A percentile compares a stretch with the other conserved stretches of the same genome.
phyloP scores from a whole-genome alignment of 1,140 invertebrate species.

The Latrodectus geometricus region DNA sequence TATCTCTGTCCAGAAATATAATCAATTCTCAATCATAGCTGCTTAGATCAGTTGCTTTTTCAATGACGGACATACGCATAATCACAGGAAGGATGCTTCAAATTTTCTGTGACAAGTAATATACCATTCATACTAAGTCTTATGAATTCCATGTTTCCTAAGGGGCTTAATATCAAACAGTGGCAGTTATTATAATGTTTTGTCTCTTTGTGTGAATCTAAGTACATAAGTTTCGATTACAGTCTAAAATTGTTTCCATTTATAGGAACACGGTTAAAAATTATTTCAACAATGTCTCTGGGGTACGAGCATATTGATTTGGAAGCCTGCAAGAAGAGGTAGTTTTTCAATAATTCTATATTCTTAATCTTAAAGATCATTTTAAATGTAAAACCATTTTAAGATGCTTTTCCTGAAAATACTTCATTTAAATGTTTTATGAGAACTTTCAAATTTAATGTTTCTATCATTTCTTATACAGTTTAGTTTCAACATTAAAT shows the following conservation, averaged over 20 bases:
- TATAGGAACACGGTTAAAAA: conserved; percentile 81
- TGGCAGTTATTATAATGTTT: not conserved
- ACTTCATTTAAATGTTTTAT: too few species aligned
- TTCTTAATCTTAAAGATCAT: not conserved
- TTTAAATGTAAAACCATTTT: not conserved
- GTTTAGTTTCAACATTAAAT: too few species aligned
- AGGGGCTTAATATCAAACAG: not conserved
- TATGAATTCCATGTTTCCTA: not conserved
- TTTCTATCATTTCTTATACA: too few species aligned
- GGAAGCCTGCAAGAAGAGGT: conserved; percentile 68
- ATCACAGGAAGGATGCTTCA: not conserved
- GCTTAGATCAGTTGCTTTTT: too few species aligned
- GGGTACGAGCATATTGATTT: conserved; percentile 75
- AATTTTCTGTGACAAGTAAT: not conserved
- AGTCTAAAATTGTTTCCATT: too few species aligned
- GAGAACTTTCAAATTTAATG: too few species aligned
- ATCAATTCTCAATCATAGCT: too few species aligned
- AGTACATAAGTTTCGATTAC: not conserved
- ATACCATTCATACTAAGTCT: not conserved
- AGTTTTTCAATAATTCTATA: not conserved
- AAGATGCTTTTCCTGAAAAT: not conserved
- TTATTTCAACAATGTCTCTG: conserved; percentile 89
- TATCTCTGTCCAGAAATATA: too few species aligned
- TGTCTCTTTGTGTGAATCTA: not conserved
- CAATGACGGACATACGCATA: too few species aligned